Evolutionary conservation across 1,140 invertebrate species (phyloP).

Genomic region (Pseudomyrmex gracilis): DNA sequence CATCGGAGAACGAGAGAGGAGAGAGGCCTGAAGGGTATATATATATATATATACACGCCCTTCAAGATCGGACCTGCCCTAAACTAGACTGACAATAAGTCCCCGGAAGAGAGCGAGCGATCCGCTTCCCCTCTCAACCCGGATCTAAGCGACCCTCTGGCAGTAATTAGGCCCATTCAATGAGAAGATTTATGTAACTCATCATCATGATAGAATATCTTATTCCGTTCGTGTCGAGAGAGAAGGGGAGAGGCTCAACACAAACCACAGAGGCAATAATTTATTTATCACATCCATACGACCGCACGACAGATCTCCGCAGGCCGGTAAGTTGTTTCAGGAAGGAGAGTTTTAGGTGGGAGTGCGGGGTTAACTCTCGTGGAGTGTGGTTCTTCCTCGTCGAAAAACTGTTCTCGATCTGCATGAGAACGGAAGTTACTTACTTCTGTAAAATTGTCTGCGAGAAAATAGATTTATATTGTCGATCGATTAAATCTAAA

Average conservation of each 20-base stretch:
- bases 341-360: not conserved
- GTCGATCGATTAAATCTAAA: too few relatives aligned
- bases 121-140: slow-evolving; percentile 21
- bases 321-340: slow-evolving; percentile 31
- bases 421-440: slow-evolving; percentile 44
- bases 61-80: slow-evolving; percentile 47
- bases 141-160: slow-evolving; percentile 23
- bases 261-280: slow-evolving; percentile 59
- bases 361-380: not conserved
- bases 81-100: slow-evolving; percentile 65
- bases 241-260: slow-evolving; percentile 23
- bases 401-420: slow-evolving; percentile 44
- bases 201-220: slow-evolving; percentile 76
- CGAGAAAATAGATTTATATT: too few relatives aligned
- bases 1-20: slow-evolving; percentile 13
- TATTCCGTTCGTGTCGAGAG: slow-evolving; percentile 32
- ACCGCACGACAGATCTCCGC: slow-evolving; percentile 52
- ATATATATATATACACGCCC: slow-evolving; percentile 60
- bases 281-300: slow-evolving; percentile 57
- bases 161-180: slow-evolving; percentile 77
- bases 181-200: slow-evolving; percentile 78
- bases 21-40: slow-evolving; percentile 33
- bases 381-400: slow-evolving; percentile 27
- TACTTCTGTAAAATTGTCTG: too few relatives aligned
- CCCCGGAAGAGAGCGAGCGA: slow-evolving; percentile 63